Conservation (phyloP, 1,140 invertebrate species). For the Scaptomyza pallida region DNA sequence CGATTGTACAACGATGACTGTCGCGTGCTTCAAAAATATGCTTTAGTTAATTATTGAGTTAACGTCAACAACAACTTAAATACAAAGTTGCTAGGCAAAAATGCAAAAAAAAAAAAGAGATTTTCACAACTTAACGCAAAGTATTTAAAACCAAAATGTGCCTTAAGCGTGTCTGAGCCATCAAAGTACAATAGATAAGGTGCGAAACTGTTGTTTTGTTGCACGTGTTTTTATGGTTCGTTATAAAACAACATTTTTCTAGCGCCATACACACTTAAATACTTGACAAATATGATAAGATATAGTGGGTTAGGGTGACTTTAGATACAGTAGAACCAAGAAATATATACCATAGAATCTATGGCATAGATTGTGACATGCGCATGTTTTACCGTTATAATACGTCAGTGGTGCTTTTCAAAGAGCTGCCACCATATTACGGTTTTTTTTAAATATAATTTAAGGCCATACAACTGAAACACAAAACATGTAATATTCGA, state of each 20-base stretch:
- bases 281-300: not conserved
- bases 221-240: constrained; percentile 32
- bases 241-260: constrained; percentile 15
- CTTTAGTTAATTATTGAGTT: not conserved
- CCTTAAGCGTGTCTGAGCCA: too few species aligned
- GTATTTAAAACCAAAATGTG: not conserved
- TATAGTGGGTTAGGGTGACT: not conserved
- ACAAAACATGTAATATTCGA: too few species aligned
- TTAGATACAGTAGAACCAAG: too few species aligned
- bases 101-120: not conserved
- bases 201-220: constrained; percentile 1
- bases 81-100: not conserved
- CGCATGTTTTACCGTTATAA: too few species aligned
- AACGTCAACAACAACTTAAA: not conserved
- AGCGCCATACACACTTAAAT: not conserved
- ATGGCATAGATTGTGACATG: too few species aligned
- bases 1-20: constrained; percentile 34
- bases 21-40: constrained; percentile 32
- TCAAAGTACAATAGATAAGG: not conserved
- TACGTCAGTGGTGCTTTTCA: too few species aligned
- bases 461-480: too few species aligned
- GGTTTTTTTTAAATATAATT: too few species aligned
- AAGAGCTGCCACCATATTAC: too few species aligned
- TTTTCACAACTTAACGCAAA: not conserved
- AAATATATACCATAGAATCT: too few species aligned